phyloP scores from a whole-genome alignment of 2,113 vertebrate species.

The Eulemur rufifrons region DNA sequence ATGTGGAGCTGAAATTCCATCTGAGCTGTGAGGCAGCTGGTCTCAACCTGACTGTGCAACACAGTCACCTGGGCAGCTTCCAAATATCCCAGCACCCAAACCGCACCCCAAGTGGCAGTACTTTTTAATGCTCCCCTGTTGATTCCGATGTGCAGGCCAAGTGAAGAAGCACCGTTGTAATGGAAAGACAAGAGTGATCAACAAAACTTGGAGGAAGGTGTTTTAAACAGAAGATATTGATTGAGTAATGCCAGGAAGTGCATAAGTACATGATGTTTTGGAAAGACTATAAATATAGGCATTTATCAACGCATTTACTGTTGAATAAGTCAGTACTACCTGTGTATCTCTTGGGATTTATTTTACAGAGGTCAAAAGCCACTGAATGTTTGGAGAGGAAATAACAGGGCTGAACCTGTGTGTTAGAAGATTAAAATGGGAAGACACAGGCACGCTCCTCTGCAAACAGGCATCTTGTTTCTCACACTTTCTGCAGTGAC shows the following conservation, averaged over 20 bases:
- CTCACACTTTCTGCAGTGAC: neutral
- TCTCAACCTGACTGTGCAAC: neutral
- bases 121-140: neutral
- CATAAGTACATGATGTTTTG: neutral
- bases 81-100: neutral
- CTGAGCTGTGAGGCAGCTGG: neutral
- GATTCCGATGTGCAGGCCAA: neutral
- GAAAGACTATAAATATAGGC: neutral
- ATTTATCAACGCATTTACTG: neutral
- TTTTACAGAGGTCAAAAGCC: neutral
- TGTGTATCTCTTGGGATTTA: neutral
- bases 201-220: neutral
- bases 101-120: rapidly evolving
- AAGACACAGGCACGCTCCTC: neutral
- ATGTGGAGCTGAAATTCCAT: neutral
- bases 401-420: neutral
- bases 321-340: neutral
- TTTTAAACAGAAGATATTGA: neutral
- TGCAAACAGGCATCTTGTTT: rapidly evolving
- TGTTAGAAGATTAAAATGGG: neutral
- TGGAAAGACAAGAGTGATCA: neutral
- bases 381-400: neutral
- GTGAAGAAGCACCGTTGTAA: neutral
- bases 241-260: neutral
- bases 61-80: neutral